These are phyloP conservation scores for Haliclona indistincta DNA, from an alignment of 37 sponge, comb jelly and placozoan genomes.

Conservation along the genomic window DNA sequence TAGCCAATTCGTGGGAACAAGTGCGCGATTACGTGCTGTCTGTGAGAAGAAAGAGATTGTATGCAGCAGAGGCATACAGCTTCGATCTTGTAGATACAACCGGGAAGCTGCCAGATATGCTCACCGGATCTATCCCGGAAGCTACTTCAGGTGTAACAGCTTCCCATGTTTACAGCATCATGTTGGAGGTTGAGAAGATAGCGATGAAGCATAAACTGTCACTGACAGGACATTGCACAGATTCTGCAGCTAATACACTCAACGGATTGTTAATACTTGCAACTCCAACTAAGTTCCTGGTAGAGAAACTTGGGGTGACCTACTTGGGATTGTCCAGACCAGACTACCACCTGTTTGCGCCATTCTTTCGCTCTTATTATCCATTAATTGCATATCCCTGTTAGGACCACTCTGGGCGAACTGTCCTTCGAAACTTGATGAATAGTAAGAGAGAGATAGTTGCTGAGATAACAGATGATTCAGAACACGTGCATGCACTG, in stretches of 20 bases:
- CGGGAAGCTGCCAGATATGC: conserved; percentile 15
- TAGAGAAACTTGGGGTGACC: not conserved
- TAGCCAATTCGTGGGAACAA: not conserved
- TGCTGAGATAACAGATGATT: too few relatives aligned
- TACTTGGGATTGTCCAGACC: not conserved
- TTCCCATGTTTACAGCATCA: conserved; percentile 2
- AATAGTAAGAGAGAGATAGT: too few relatives aligned
- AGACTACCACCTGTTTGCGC: conserved; percentile 1
- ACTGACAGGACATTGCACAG: conserved; percentile 34
- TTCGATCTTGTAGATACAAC: conserved; percentile 28
- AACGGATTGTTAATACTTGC: conserved; percentile 2
- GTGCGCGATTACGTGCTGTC: too few relatives aligned
- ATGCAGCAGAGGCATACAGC: conserved; percentile 36
- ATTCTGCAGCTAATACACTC: conserved; percentile 26
- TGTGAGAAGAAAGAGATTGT: not conserved
- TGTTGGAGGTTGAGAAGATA: conserved; percentile 31
- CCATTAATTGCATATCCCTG: conserved; percentile 39
- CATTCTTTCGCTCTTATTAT: not conserved
- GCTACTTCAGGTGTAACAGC: conserved; percentile 17
- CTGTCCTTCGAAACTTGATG: not conserved
- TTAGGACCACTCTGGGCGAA: conserved; percentile 21
- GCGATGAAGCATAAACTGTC: not conserved
- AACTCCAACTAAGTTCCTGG: conserved; percentile 6
- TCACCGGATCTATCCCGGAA: conserved; percentile 28
- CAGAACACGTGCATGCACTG: too few relatives aligned